These are phyloP conservation scores for Drosophila ustulata DNA, from an alignment of 2,888 invertebrate genomes.

Conservation along the genomic window DNA sequence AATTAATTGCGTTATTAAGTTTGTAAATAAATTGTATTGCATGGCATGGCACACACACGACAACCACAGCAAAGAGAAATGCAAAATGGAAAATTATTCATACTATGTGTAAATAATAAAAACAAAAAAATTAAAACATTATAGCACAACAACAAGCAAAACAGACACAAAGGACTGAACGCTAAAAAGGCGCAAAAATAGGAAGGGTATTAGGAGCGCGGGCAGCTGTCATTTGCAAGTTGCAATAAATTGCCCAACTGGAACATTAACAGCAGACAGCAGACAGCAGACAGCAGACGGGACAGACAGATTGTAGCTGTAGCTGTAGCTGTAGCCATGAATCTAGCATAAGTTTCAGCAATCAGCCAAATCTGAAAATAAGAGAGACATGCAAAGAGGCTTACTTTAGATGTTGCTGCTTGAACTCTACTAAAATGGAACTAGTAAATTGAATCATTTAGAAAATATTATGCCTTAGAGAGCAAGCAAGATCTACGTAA, in stretches of 20 bases:
- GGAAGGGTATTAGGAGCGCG: constrained; percentile 2
- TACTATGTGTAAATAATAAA: constrained; percentile 70
- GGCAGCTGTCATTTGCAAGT: constrained; percentile 55
- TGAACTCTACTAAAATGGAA: constrained; percentile 29
- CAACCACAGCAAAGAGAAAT: constrained; percentile 25
- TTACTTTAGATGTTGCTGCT: constrained; percentile 56
- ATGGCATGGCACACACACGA: constrained; percentile 60
- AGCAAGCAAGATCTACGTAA: not conserved
- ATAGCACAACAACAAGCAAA: constrained; percentile 24
- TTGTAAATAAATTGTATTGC: constrained; percentile 77
- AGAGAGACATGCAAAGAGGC: constrained; percentile 28
- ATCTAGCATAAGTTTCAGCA: constrained; percentile 37
- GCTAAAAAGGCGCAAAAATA: constrained; percentile 5
- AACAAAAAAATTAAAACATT: constrained; percentile 24
- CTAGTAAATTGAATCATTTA: constrained; percentile 8
- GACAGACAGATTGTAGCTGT: constrained; percentile 6
- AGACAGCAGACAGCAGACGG: constrained; percentile 1
- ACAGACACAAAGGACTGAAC: constrained; percentile 49
- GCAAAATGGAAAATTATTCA: constrained; percentile 39
- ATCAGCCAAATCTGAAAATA: constrained; percentile 44
- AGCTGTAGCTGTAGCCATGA: constrained; percentile 16
- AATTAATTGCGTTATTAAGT: constrained; percentile 76
- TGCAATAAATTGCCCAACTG: constrained; percentile 57
- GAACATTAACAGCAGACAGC: constrained; percentile 13
- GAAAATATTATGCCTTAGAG: constrained; percentile 7